Evolutionary conservation across 2,113 vertebrate species (phyloP).

Genomic region (Oncorhynchus nerka): DNA sequence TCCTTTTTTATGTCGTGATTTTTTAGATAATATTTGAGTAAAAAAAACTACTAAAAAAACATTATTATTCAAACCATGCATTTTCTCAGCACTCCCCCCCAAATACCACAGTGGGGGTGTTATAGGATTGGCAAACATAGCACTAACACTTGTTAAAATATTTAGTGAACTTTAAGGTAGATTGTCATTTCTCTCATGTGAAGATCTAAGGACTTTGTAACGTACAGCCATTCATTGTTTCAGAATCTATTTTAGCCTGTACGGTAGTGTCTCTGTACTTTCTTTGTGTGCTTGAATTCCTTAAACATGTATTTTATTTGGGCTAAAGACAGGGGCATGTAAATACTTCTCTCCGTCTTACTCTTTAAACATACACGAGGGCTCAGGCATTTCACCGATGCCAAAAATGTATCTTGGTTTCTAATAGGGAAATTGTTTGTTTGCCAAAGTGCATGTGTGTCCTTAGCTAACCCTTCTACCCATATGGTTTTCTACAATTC

Average conservation of each 20-base stretch:
- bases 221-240: background rate
- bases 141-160: background rate
- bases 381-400: conserved; percentile 69
- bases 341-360: conserved; percentile 24
- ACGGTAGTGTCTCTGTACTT: too few species aligned
- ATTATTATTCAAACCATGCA: background rate
- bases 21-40: background rate
- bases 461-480: conserved; percentile 76
- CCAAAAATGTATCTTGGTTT: conserved; percentile 78
- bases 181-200: background rate
- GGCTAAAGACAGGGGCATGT: conserved; percentile 24
- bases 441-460: conserved; percentile 78
- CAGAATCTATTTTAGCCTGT: background rate
- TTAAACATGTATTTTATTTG: conserved; percentile 19
- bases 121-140: background rate
- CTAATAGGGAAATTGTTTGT: conserved; percentile 75
- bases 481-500: conserved; percentile 78
- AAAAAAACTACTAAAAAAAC: background rate
- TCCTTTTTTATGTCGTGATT: background rate
- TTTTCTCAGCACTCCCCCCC: background rate
- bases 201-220: background rate
- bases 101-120: background rate
- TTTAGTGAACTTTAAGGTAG: background rate
- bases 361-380: conserved; percentile 57
- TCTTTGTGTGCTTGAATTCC: conserved; percentile 3